Evolutionary conservation across 2,888 invertebrate species (phyloP).

Genomic region (Didymodactylos carnosus): DNA sequence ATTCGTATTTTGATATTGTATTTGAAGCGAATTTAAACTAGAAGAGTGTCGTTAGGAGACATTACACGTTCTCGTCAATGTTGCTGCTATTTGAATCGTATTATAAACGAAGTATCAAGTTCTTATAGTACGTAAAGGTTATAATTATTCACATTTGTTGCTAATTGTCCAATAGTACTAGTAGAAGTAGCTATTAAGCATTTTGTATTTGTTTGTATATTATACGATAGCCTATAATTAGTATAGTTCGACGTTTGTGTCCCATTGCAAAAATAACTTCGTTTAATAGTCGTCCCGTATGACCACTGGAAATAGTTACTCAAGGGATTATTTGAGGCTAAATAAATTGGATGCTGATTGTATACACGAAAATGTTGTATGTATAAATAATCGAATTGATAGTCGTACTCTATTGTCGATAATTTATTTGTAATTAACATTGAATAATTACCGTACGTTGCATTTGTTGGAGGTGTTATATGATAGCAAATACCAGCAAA

Average conservation of each 20-base stretch:
- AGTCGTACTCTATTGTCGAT: not conserved
- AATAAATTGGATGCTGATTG: not conserved
- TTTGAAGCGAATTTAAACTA: no score
- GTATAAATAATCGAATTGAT: not conserved
- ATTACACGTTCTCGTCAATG: no score
- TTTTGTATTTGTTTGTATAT: not conserved
- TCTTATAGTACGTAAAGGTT: not conserved
- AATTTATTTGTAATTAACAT: not conserved
- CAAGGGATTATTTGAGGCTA: not conserved
- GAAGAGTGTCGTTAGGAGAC: no score
- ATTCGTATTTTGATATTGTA: no score
- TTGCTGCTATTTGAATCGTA: no score
- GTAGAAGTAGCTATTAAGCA: not conserved
- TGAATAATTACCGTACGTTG: not conserved
- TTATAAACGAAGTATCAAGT: no score
- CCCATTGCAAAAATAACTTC: not conserved
- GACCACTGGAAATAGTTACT: not conserved
- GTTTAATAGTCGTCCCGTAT: not conserved
- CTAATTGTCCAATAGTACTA: not conserved
- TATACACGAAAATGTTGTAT: not conserved
- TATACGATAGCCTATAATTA: not conserved
- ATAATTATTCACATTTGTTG: not conserved
- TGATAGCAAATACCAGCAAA: not conserved
- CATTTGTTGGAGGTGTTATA: not conserved
- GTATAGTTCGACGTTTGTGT: not conserved